Evolutionary conservation across 2,113 vertebrate species (phyloP).

Genomic region (Naja naja): DNA sequence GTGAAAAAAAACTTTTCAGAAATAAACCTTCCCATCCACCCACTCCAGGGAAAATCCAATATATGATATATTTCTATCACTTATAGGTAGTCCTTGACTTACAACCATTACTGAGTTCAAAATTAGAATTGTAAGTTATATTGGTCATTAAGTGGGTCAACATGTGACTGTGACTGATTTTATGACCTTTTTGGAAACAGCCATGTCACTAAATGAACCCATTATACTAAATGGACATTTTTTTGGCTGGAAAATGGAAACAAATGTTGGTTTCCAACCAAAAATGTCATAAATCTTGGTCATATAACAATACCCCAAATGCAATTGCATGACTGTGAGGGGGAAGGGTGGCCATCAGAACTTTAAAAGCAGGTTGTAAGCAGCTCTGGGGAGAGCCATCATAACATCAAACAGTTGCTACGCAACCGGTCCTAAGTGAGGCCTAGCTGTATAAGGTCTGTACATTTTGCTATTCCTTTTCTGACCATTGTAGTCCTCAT

Average conservation of each 20-base stretch:
- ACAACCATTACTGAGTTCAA: neutral
- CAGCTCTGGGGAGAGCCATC: no score
- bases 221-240: neutral
- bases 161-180: neutral
- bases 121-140: neutral
- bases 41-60: neutral
- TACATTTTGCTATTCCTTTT: neutral
- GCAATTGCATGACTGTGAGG: neutral
- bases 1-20: neutral
- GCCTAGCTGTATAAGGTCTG: no score
- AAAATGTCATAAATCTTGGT: neutral
- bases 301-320: neutral
- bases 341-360: neutral
- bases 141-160: neutral
- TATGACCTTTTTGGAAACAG: neutral
- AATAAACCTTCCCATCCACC: neutral
- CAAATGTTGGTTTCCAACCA: neutral
- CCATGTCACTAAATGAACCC: neutral
- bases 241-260: neutral
- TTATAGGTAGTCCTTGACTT: neutral
- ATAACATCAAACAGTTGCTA: no score
- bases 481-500: neutral
- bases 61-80: neutral
- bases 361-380: neutral
- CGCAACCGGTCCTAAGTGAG: neutral